A percentile compares a stretch with the other conserved stretches of the same genome.
phyloP scores from a whole-genome alignment of 2,888 invertebrate genomes.

The Drepana falcataria region DNA sequence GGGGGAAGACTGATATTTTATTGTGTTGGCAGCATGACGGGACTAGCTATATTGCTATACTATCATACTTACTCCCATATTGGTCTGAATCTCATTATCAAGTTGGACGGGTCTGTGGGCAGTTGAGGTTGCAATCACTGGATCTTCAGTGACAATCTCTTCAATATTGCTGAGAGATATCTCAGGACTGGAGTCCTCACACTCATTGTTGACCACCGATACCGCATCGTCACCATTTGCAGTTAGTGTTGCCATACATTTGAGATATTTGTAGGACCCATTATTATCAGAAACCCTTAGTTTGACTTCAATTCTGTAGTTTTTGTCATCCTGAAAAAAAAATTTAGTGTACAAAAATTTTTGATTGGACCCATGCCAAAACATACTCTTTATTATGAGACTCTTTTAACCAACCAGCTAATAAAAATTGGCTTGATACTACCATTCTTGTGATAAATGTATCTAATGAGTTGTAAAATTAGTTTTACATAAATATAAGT shows the following conservation, averaged over 20 bases:
- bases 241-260: conserved; percentile 47
- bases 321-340: conserved; percentile 42
- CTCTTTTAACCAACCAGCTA: too few species aligned
- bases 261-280: conserved; percentile 35
- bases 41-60: background rate
- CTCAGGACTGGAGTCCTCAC: conserved; percentile 25
- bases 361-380: background rate
- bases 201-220: conserved; percentile 34
- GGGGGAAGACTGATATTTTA: too few species aligned
- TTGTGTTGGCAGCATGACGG: too few species aligned
- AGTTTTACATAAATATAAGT: background rate
- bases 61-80: conserved; percentile 44
- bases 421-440: too few species aligned
- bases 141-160: conserved; percentile 18
- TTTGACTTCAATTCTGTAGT: conserved; percentile 41
- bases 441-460: too few species aligned
- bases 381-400: too few species aligned
- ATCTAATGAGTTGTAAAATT: too few species aligned
- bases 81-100: conserved; percentile 59
- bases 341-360: conserved; percentile 1
- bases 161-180: conserved; percentile 6
- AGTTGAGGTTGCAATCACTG: conserved; percentile 15
- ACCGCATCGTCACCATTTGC: conserved; percentile 34
- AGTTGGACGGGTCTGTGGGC: conserved; percentile 44
- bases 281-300: conserved; percentile 44